Conservation (phyloP, 2,888 invertebrate genomes). For the Hesperia comma region DNA sequence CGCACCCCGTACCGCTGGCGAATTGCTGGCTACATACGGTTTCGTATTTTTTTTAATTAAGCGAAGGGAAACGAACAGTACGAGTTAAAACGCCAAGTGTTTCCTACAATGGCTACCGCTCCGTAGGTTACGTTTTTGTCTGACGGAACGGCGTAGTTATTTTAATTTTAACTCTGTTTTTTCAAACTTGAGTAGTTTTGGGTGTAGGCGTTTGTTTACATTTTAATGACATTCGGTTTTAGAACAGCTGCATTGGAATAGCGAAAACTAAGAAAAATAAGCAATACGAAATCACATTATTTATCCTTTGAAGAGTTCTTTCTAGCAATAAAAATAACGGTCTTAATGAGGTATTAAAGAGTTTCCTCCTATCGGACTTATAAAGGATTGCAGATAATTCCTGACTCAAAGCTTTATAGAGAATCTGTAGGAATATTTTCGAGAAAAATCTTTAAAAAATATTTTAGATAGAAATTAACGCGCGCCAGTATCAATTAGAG, state of each 20-base stretch:
- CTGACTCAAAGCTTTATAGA: slow-evolving; percentile 18
- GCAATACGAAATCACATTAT: no score
- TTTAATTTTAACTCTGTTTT: slow-evolving; percentile 13
- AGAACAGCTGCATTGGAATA: not conserved
- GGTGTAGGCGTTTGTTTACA: not conserved
- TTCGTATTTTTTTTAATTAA: slow-evolving; percentile 47
- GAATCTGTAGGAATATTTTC: slow-evolving; percentile 20
- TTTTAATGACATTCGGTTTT: slow-evolving; percentile 17
- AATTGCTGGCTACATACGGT: slow-evolving; percentile 49
- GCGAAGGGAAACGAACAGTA: slow-evolving; percentile 33
- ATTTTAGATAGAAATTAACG: slow-evolving; percentile 35
- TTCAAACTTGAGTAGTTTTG: slow-evolving; percentile 24
- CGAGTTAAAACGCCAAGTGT: slow-evolving; percentile 35
- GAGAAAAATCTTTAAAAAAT: slow-evolving; percentile 29
- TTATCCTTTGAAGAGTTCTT: not conserved
- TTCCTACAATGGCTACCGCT: slow-evolving; percentile 23
- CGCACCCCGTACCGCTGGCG: slow-evolving; percentile 56
- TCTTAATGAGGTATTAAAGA: slow-evolving; percentile 18
- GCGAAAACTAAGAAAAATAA: no score
- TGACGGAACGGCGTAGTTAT: slow-evolving; percentile 18
- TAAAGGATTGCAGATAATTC: slow-evolving; percentile 19
- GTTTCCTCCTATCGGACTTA: slow-evolving; percentile 13
- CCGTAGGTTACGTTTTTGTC: slow-evolving; percentile 26
- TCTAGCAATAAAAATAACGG: not conserved
- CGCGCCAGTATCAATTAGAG: slow-evolving; percentile 35